Conservation (phyloP, 2,797 vertebrate genomes). For the Myotis myotis region DNA sequence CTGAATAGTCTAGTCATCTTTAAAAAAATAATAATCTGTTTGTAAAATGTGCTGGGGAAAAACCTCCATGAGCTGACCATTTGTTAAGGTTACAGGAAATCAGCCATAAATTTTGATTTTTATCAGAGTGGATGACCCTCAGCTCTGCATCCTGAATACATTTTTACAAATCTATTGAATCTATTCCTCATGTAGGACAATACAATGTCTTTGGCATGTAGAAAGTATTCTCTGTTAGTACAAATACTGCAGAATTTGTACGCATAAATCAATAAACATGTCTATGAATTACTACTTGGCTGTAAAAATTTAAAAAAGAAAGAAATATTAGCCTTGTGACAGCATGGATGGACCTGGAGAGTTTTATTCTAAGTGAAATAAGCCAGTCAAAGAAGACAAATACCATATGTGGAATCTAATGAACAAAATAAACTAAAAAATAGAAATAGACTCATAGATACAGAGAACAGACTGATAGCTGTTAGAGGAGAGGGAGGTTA, state of each 20-base stretch:
- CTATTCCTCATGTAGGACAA: not conserved
- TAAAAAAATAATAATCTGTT: not conserved
- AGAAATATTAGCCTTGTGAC: not conserved
- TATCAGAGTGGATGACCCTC: not conserved
- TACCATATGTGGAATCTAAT: not conserved
- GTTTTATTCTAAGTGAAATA: not conserved
- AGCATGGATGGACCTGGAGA: not conserved
- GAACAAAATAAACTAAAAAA: not conserved
- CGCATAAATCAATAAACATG: not conserved
- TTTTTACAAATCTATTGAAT: not conserved
- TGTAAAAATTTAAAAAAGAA: not conserved
- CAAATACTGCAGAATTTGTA: not conserved
- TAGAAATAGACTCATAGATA: not conserved
- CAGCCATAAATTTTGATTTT: not conserved
- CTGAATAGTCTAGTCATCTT: not conserved
- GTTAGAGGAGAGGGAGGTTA: not conserved
- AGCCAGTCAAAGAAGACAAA: not conserved
- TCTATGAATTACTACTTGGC: not conserved
- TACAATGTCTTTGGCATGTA: not conserved
- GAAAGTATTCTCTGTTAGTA: not conserved
- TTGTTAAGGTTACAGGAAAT: not conserved
- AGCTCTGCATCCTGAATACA: not conserved
- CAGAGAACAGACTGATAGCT: not conserved
- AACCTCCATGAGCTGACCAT: rapidly evolving
- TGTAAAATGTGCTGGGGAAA: not conserved